phyloP scores from a whole-genome alignment of 2,797 vertebrate genomes.

The Eleutherodactylus coqui region DNA sequence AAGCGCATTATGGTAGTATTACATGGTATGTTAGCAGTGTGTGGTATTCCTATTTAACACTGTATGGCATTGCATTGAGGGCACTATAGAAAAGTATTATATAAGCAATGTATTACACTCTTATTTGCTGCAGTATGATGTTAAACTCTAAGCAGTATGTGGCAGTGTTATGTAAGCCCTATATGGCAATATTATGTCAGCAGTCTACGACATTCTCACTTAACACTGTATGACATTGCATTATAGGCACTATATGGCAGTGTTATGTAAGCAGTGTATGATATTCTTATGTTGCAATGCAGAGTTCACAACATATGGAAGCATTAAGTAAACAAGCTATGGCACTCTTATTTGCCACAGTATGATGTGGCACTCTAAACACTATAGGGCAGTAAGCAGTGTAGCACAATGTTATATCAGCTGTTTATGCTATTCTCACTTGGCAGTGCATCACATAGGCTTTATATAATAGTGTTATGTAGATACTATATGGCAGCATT shows the following conservation, averaged over 20 bases:
- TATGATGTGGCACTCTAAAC: neutral
- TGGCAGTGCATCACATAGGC: too few species aligned
- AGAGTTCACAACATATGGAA: too few species aligned
- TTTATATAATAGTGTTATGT: too few species aligned
- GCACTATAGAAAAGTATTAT: too few species aligned
- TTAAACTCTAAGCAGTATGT: neutral
- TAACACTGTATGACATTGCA: neutral
- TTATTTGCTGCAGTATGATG: neutral
- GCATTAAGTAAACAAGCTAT: neutral
- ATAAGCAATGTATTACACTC: too few species aligned
- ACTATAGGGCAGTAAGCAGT: neutral
- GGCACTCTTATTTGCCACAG: neutral
- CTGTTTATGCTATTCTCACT: neutral
- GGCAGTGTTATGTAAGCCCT: neutral
- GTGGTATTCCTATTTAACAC: too few species aligned
- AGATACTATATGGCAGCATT: too few species aligned
- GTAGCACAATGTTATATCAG: neutral
- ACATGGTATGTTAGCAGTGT: too few species aligned
- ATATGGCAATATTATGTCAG: neutral
- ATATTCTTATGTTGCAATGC: too few species aligned
- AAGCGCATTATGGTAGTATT: too few species aligned
- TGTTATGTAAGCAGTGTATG: neutral
- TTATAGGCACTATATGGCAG: neutral
- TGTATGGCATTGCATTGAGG: too few species aligned
- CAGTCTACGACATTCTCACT: neutral